Evolutionary conservation across 2,888 invertebrate species (phyloP), one percentile per base, ranked within the genome.

Genomic region (Napeogenes sylphis): DNA sequence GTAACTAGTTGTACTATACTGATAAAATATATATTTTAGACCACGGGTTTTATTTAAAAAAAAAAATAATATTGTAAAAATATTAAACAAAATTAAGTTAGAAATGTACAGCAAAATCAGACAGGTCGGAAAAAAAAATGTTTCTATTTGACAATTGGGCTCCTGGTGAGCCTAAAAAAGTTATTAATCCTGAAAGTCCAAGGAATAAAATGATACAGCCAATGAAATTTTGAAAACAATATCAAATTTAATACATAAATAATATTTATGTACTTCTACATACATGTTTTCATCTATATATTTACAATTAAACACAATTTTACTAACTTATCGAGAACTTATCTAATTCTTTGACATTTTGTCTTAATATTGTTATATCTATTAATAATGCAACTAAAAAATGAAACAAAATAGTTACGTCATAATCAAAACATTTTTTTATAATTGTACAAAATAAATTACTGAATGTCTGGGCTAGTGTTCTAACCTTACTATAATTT

Each of bases 171-270:
- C 47, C 12, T 14, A 6, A 45, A 6, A 6, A 4, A 32, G 13
- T 6, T 53, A 3, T 53, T 56, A n/a, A 45, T 45, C 5, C 4
- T 32, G 12, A 13, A 45, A 3, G 13, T 13, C 5, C 10, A 30
- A 33, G 65, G 60, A 46, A 47, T 54, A 5, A 80, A 86, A 81
- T 83, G 76, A 90, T 85, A 89, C 85, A 79, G 78, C 76, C 69
- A 76, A 75, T 80, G 78, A 81, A 87, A 89, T 90, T 90, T 89
- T 88, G 87, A 90, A 90, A 90, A 90, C 90, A 90, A 90, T 90
- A 90, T 90, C 90, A 90, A 90, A 90, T 90, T 89, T 90, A 90
- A 87, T 90, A 90, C 90, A 89, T 90, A 90, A 90, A 90, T 90
- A 90, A 84, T 73, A 88, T 89, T 89, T 90, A 90, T 90, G 89